phyloP scores from a whole-genome alignment of 2,888 invertebrate genomes.

The Drosophila borealis region DNA sequence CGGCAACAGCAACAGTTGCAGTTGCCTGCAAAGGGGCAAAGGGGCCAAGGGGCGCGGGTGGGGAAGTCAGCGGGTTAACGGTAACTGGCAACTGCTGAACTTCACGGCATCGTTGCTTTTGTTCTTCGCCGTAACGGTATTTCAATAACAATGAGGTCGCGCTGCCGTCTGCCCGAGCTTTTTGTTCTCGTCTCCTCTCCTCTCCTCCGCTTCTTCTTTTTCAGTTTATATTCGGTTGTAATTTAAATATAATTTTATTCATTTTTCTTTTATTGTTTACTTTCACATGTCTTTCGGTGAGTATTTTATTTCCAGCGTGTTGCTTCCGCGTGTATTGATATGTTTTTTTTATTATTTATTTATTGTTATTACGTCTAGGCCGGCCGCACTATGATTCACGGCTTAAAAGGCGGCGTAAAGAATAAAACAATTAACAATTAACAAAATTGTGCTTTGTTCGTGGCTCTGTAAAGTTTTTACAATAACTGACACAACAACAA shows the following conservation, averaged over 20 bases:
- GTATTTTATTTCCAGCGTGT: conserved; percentile 24
- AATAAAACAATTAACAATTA: conserved; percentile 10
- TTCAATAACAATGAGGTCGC: conserved; percentile 76
- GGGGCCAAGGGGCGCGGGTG: conserved; percentile 3
- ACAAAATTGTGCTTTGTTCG: conserved; percentile 9
- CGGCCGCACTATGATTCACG: conserved; percentile 21
- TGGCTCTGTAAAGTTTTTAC: conserved; percentile 16
- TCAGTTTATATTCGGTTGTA: conserved; percentile 20
- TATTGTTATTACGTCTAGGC: conserved; percentile 39
- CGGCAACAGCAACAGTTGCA: conserved; percentile 12
- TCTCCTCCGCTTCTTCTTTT: conserved; percentile 33
- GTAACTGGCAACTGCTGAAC: conserved; percentile 49
- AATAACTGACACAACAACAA: conserved; percentile 31
- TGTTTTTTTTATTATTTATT: conserved; percentile 9
- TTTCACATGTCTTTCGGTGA: conserved; percentile 35
- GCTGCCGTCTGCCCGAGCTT: conserved; percentile 32
- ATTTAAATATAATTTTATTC: conserved; percentile 28
- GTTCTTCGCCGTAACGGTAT: conserved; percentile 66
- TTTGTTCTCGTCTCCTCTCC: conserved; percentile 25
- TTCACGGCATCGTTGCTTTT: conserved; percentile 29
- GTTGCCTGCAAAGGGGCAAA: conserved; percentile 5
- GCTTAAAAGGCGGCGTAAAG: background rate
- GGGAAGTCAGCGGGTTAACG: conserved; percentile 27
- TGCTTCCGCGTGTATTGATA: conserved; percentile 38
- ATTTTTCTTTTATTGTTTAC: conserved; percentile 22